Base-by-base conservation (phyloP, 2,797 vertebrate genomes). In the Channa striata region DNA sequence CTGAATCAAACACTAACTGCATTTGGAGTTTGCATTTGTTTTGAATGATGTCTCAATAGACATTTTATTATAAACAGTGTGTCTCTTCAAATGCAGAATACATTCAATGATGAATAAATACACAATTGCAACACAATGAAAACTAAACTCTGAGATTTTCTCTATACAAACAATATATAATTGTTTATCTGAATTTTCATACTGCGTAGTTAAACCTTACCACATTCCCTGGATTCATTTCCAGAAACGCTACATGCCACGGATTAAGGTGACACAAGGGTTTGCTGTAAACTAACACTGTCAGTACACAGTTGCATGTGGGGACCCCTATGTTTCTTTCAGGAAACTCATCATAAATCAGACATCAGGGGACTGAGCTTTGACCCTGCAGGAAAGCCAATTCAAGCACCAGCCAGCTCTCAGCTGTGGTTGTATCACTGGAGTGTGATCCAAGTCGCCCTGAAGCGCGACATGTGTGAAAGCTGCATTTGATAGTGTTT, bases 301-400 rank as follows among this genome's bases (percentile, higher is more conserved):
- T 40, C 43, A 39, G 43, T 53, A 51, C n/a, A 52, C 21, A 43
- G 71, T 74, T 75, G 74, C 71, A 72, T 9, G 17, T 36, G 56
- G 21, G 69, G 48, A 30, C 46, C 57, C 30, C 21, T 58, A 25
- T 5, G 23, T 70, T 73, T 52, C 44, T 57, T 58, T 60, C 57
- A 56, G 58, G 67, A 79, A 53, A 42, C 56, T 67, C 37, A 21
- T 54, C 53, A 74, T 83, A 75, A 83, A 87, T 80, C 77, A 83
- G 46, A 51, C 53, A 61, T 43, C 3, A 44, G 34, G 23, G 50
- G 49, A 68, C 37, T 0, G 11, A 49, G 12, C 10, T 56, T 36
- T 20, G 1, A 40, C 13, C 19, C 36, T 16, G 47, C 21, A 48
- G 48, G 30, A 53, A 63, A 47, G 8, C 50, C 33, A n/a, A 8